phyloP scores from a whole-genome alignment of 2,797 vertebrate genomes.

The Lophius americanus region DNA sequence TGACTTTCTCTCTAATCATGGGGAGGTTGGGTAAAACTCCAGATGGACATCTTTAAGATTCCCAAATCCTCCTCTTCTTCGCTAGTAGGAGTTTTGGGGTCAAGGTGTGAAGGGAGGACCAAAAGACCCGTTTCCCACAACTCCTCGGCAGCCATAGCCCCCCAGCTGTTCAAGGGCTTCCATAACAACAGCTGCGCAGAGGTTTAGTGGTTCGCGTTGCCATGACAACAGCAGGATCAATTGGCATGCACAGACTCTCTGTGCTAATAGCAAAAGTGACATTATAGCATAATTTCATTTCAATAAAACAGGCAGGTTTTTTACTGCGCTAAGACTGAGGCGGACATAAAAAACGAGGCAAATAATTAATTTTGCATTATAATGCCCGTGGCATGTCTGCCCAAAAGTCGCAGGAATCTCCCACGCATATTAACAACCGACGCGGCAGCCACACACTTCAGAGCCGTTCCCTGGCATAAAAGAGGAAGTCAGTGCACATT shows the following conservation, averaged over 20 bases:
- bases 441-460: slow-evolving; percentile 43
- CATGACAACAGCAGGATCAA: slow-evolving; percentile 84
- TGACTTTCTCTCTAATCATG: slow-evolving; percentile 49
- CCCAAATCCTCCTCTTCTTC: slow-evolving; percentile 56
- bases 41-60: slow-evolving; percentile 67
- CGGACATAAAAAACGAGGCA: slow-evolving; percentile 59
- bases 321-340: slow-evolving; percentile 58
- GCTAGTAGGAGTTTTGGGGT: slow-evolving; percentile 65
- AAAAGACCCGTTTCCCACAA: slow-evolving; percentile 82
- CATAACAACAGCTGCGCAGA: slow-evolving; percentile 86
- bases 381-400: slow-evolving; percentile 45
- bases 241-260: slow-evolving; percentile 79
- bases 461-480: slow-evolving; percentile 34
- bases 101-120: slow-evolving; percentile 77
- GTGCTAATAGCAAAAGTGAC: slow-evolving; percentile 83
- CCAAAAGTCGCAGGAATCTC: slow-evolving; percentile 51
- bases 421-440: slow-evolving; percentile 52
- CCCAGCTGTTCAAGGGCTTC: slow-evolving; percentile 84
- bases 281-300: slow-evolving; percentile 81
- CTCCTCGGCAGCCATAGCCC: slow-evolving; percentile 78
- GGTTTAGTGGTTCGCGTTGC: slow-evolving; percentile 84
- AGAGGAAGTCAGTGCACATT: slow-evolving; percentile 32
- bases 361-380: slow-evolving; percentile 72
- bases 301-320: slow-evolving; percentile 75
- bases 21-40: slow-evolving; percentile 42